phyloP scores from a whole-genome alignment of 2,888 invertebrate genomes.

The Aporophyla lueneburgensis region DNA sequence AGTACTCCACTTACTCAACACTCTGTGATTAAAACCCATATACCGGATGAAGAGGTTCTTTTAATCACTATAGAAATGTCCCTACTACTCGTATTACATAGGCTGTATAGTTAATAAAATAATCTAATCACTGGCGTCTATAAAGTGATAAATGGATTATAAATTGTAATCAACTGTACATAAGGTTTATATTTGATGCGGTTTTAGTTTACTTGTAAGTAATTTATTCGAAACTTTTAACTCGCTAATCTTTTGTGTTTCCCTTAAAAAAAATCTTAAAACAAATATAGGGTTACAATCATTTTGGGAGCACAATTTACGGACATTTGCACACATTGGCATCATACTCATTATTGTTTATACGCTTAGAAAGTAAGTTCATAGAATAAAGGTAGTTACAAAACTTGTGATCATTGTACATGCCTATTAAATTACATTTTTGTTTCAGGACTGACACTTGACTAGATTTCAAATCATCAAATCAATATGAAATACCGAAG shows the following conservation, averaged over 20 bases:
- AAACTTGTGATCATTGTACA: no score
- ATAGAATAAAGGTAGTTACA: no score
- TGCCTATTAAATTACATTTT: not conserved
- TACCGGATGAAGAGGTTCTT: constrained; percentile 23
- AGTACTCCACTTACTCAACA: constrained; percentile 28
- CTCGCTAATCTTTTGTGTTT: no score
- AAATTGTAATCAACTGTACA: constrained; percentile 36
- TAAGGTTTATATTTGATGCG: not conserved
- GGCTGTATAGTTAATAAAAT: constrained; percentile 23
- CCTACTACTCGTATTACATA: constrained; percentile 29
- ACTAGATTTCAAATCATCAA: not conserved
- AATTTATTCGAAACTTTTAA: constrained; percentile 9
- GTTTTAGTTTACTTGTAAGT: not conserved
- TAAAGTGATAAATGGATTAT: constrained; percentile 24
- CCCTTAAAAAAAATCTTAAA: not conserved
- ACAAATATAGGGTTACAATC: not conserved
- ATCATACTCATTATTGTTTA: no score
- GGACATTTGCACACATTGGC: not conserved
- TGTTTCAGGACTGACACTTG: not conserved
- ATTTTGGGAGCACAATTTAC: not conserved
- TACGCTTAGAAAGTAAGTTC: no score
- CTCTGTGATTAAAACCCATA: constrained; percentile 41
- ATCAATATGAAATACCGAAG: not conserved
- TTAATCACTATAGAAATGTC: constrained; percentile 55
- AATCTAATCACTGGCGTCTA: constrained; percentile 29